Evolutionary conservation across 2,113 vertebrate genomes (phyloP).

Genomic region (Cairina moschata): DNA sequence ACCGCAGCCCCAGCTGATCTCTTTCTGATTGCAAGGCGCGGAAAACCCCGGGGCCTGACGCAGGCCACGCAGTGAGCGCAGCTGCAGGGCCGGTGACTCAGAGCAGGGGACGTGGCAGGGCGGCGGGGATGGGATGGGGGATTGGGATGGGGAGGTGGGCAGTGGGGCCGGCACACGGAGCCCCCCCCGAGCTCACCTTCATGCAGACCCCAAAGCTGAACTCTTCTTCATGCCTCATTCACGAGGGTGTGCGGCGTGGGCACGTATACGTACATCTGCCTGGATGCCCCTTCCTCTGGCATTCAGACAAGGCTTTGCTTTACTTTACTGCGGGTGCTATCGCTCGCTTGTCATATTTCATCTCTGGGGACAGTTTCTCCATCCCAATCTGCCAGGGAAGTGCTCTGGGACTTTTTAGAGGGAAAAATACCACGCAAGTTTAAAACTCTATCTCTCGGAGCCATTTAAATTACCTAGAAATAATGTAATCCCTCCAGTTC

Average conservation of each 20-base stretch:
- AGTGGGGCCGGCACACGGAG: not conserved
- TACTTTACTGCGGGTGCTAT: not conserved
- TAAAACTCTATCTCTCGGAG: not conserved
- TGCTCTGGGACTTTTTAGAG: not conserved
- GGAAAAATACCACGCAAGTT: not conserved
- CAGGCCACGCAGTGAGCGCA: not conserved
- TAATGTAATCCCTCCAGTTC: not conserved
- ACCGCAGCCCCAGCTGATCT: not conserved
- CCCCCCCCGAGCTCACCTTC: not conserved
- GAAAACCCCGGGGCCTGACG: not conserved
- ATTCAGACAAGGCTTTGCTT: not conserved
- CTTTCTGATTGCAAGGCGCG: not conserved
- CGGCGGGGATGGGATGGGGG: no score
- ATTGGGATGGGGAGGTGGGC: not conserved
- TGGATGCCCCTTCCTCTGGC: not conserved
- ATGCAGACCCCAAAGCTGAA: not conserved
- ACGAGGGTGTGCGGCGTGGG: accelerated
- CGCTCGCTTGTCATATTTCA: not conserved
- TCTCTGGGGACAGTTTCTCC: not conserved
- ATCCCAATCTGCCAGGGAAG: not conserved
- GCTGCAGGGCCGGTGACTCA: conserved; percentile 47
- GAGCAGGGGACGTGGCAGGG: not conserved
- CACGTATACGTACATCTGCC: accelerated
- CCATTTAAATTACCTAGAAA: not conserved
- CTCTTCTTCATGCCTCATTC: not conserved